Evolutionary conservation across 2,888 invertebrate species (phyloP).

Genomic region (Spodoptera littoralis): DNA sequence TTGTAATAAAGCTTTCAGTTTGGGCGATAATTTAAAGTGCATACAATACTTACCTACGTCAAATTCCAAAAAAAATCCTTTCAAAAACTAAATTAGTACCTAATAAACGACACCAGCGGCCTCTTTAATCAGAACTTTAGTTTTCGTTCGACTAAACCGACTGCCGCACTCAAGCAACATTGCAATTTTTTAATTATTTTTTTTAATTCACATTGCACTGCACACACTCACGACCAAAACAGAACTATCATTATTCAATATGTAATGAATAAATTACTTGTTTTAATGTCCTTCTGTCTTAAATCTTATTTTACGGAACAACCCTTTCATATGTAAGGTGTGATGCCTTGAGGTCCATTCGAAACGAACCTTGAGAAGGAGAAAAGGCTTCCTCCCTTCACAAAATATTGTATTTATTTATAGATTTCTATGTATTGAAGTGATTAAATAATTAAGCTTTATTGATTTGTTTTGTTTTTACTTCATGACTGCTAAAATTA

Average conservation of each 20-base stretch:
- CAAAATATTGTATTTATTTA: conserved; percentile 28
- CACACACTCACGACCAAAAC: conserved; percentile 23
- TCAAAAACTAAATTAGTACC: no score
- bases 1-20: no score
- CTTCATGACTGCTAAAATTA: no score
- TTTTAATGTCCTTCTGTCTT: conserved; percentile 43
- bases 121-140: conserved; percentile 28
- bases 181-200: conserved; percentile 12
- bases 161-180: conserved; percentile 28
- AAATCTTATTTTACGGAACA: conserved; percentile 36
- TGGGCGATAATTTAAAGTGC: no score
- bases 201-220: conserved; percentile 31
- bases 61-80: neutral
- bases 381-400: conserved; percentile 56
- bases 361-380: conserved; percentile 45
- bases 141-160: conserved; percentile 35
- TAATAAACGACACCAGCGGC: conserved; percentile 9
- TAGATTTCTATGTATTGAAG: conserved; percentile 21
- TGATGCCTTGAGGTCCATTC: conserved; percentile 36
- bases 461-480: no score
- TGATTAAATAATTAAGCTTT: neutral
- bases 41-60: conserved; percentile 13
- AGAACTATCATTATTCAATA: conserved; percentile 34
- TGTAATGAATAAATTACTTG: conserved; percentile 15
- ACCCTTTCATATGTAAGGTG: conserved; percentile 35